Evolutionary conservation across 2,888 invertebrate genomes (phyloP).

Genomic region (Conchocele bisecta): DNA sequence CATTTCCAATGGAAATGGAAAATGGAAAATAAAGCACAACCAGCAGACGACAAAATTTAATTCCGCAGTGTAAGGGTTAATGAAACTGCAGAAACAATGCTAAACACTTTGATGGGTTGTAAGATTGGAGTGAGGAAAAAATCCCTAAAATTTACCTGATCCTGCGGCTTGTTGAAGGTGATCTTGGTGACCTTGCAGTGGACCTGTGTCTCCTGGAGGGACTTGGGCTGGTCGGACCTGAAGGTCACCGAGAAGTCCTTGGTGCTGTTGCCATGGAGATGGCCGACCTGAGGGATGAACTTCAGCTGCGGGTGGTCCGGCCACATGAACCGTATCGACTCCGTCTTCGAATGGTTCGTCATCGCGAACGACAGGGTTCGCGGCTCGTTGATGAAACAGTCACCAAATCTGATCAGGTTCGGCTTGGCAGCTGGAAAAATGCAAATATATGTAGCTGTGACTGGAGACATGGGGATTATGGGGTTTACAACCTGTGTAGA

Average conservation of each 20-base stretch:
- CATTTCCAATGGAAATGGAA: too few species aligned
- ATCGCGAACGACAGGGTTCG: slow-evolving; percentile 79
- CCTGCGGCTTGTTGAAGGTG: slow-evolving; percentile 76
- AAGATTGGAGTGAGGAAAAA: too few species aligned
- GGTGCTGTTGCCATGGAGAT: slow-evolving; percentile 79
- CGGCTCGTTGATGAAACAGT: slow-evolving; percentile 80
- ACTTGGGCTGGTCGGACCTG: slow-evolving; percentile 82
- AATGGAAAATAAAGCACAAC: too few species aligned
- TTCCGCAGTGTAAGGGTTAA: too few species aligned
- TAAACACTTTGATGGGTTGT: too few species aligned
- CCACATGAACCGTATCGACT: slow-evolving; percentile 80
- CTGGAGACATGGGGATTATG: too few species aligned
- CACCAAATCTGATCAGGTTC: slow-evolving; percentile 81
- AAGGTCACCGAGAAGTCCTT: slow-evolving; percentile 85
- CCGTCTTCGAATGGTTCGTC: slow-evolving; percentile 80
- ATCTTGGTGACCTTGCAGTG: slow-evolving; percentile 80
- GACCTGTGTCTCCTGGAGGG: slow-evolving; percentile 71
- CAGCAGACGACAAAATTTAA: too few species aligned
- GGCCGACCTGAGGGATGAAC: slow-evolving; percentile 84
- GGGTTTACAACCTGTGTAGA: too few species aligned
- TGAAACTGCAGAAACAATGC: too few species aligned
- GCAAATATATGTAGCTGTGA: too few species aligned
- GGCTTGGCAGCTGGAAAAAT: slow-evolving; percentile 78
- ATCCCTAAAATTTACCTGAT: slow-evolving; percentile 72
- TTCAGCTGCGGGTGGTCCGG: slow-evolving; percentile 81